Evolutionary conservation across 1,140 invertebrate species (phyloP), one percentile per base, ranked within the genome.

Genomic region (Bombus waltoni): DNA sequence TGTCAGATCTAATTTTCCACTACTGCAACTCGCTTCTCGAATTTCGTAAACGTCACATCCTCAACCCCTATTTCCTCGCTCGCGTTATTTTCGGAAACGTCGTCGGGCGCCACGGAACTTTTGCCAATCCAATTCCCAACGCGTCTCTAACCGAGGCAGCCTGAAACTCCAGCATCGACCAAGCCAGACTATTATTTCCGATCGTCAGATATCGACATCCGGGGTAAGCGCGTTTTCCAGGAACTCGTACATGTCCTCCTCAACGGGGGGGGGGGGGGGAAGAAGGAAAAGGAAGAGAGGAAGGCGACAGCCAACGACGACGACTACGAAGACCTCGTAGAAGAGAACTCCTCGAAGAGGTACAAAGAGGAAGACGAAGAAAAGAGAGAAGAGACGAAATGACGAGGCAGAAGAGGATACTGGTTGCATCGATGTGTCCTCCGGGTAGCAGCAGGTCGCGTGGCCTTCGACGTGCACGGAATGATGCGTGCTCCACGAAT

Each of bases 381-480:
- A 3, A 28, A 38, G 22, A 83, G 22, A 32, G 66, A 80, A 57
- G 59, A 57, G 40, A 53, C 47, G 18, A 53, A 53, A 53, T 53
- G 18, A 62, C 28, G 42, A 35, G 47, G 25, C 1, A 18, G 3
- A n/a, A 57, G 40, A 53, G 59, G 77, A 86, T 18, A 57, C 40
- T 68, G 32, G 68, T 84, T 66, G 73, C 76, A 78, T 66, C 68
- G 65, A 86, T 59, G 87, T 81, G 86, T 90, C 85, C 87, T 83
- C 84, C 80, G 86, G 89, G 91, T 88, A 88, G 87, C 92, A 76
- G 91, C 92, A 76, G 91, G 92, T 93, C 93, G 93, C 93, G 92
- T 93, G 92, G 92, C 93, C 93, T 93, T 93, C 93, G 93, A 93
- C 92, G 93, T 92, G 93, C 88, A 89, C 85, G 83, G 93, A 93